A percentile compares a stretch with the other conserved stretches of the same genome.
Conservation (phyloP, 2,797 vertebrate genomes). For the Steatocranus sp. region DNA sequence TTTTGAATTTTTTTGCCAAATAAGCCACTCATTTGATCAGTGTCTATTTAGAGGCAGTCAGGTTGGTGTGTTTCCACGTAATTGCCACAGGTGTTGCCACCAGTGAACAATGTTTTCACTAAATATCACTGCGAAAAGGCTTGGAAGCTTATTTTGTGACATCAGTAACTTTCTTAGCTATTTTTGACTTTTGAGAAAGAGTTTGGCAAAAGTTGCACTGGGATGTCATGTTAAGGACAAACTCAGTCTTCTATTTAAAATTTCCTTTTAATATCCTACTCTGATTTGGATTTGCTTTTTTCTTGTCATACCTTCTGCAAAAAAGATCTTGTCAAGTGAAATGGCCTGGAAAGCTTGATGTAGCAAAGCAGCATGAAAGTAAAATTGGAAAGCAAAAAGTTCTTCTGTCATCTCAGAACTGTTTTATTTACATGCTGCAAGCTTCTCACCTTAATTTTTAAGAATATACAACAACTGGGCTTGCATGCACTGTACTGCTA, state of each 20-base stretch:
- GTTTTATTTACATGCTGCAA: not conserved
- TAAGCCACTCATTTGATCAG: slow-evolving; percentile 48
- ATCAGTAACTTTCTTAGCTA: not conserved
- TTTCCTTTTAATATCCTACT: not conserved
- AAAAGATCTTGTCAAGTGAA: not conserved
- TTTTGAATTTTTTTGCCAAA: slow-evolving; percentile 37
- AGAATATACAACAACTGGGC: not conserved
- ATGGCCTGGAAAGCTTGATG: not conserved
- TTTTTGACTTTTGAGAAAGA: not conserved
- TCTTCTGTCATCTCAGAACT: not conserved
- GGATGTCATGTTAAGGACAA: not conserved
- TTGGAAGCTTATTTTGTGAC: not conserved
- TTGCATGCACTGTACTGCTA: not conserved
- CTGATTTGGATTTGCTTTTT: slow-evolving; percentile 3
- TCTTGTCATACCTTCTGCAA: not conserved
- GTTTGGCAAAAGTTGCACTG: not conserved
- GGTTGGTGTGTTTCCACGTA: slow-evolving; percentile 47
- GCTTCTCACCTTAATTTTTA: not conserved
- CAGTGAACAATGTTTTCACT: slow-evolving; percentile 19
- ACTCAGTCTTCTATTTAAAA: not conserved
- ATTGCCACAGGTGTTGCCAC: slow-evolving; percentile 37
- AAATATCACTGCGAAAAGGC: not conserved
- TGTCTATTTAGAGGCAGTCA: slow-evolving; percentile 36
- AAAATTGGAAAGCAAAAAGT: not conserved
- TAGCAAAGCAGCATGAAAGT: not conserved